Percentiles rank a stretch among this genome's conserved stretches.
These are phyloP conservation scores for Apamea epomidion DNA, from an alignment of 2,888 invertebrate species.

Conservation along the genomic window DNA sequence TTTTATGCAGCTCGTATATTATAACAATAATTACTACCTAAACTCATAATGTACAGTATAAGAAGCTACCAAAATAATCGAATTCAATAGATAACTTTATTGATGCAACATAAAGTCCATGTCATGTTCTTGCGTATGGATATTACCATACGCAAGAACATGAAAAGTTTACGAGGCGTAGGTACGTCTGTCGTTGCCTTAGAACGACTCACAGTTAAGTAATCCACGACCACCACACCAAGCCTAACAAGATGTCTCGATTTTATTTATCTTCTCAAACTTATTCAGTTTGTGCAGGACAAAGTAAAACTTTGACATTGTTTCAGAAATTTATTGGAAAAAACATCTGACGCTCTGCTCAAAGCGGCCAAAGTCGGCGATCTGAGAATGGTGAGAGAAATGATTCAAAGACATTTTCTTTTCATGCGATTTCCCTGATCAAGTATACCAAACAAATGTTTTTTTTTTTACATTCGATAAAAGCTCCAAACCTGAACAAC, in stretches of 20 bases:
- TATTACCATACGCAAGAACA: constrained; percentile 10
- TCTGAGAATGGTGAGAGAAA: constrained; percentile 92
- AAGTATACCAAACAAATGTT: constrained; percentile 4
- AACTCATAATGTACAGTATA: background rate
- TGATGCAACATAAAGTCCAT: constrained; percentile 11
- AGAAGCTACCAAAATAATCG: background rate
- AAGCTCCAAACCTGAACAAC: background rate
- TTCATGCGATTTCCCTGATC: constrained; percentile 24
- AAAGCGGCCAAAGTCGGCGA: constrained; percentile 96
- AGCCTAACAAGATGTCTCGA: constrained; percentile 44
- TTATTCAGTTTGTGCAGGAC: constrained; percentile 46
- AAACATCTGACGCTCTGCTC: constrained; percentile 95
- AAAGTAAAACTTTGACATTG: constrained; percentile 72
- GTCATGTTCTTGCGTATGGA: no score
- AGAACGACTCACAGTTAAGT: constrained; percentile 35
- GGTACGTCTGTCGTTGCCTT: constrained; percentile 14
- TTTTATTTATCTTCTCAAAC: constrained; percentile 57
- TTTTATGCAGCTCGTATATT: constrained; percentile 4
- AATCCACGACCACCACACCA: constrained; percentile 10
- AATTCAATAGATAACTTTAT: constrained; percentile 7
- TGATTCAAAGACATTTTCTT: constrained; percentile 45
- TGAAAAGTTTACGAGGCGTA: constrained; percentile 22
- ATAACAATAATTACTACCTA: constrained; percentile 1
- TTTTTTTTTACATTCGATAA: constrained; percentile 16
- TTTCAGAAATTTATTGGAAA: constrained; percentile 95